Evolutionary conservation across 2,888 invertebrate genomes (phyloP).

Genomic region (Neocrepidodera transversa): DNA sequence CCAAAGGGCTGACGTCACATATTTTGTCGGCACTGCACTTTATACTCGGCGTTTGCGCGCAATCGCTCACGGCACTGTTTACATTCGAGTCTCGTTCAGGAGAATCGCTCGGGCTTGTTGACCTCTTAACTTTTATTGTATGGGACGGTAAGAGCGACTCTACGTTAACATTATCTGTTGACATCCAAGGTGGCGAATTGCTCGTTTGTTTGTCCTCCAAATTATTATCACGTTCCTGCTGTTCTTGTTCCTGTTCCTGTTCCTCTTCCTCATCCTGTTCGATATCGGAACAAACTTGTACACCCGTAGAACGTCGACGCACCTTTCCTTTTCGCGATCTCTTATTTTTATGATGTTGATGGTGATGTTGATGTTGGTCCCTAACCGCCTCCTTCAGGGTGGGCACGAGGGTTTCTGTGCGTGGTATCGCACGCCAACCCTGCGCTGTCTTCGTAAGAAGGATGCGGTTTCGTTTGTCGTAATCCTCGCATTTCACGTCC

Average conservation of each 20-base stretch:
- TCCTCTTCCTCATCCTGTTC: constrained; percentile 43
- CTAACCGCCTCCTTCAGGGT: constrained; percentile 59
- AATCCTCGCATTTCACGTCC: constrained; percentile 86
- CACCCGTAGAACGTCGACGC: constrained; percentile 55
- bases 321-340: constrained; percentile 50
- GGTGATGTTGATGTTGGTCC: constrained; percentile 55
- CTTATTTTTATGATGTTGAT: constrained; percentile 47
- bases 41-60: constrained; percentile 52
- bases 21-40: constrained; percentile 59
- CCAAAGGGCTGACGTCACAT: constrained; percentile 63
- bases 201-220: constrained; percentile 16
- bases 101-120: constrained; percentile 39
- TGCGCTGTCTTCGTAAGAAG: constrained; percentile 80
- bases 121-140: constrained; percentile 64
- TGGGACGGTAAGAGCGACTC: constrained; percentile 70
- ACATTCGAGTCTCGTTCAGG: constrained; percentile 50
- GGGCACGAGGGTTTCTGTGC: constrained; percentile 70
- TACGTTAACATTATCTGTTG: constrained; percentile 61
- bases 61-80: constrained; percentile 56
- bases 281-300: constrained; percentile 55
- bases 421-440: constrained; percentile 84
- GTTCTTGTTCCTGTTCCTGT: constrained; percentile 32
- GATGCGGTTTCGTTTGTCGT: constrained; percentile 85
- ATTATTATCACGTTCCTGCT: constrained; percentile 24
- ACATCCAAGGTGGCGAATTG: constrained; percentile 54